Evolutionary conservation across 2,797 vertebrate species (phyloP).

Genomic region (Atherinosoma microstoma): DNA sequence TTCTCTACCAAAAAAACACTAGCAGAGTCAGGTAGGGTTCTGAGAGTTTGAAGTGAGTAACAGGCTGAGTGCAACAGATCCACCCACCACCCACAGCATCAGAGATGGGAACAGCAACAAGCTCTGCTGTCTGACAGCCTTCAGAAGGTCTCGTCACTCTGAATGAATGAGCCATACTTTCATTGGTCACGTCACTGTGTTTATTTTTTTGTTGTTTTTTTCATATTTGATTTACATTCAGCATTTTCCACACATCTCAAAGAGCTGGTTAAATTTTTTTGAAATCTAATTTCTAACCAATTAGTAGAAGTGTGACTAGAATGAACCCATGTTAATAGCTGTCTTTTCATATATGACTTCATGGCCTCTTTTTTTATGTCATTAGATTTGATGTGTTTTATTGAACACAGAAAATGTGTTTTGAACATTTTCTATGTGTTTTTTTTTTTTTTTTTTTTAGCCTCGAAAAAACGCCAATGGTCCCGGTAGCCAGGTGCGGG

Average conservation of each 20-base stretch:
- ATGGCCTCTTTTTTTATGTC: constrained; percentile 8
- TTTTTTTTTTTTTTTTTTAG: constrained; percentile 72
- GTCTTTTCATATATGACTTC: not conserved
- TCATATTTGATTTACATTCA: constrained; percentile 2
- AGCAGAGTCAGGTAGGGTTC: constrained; percentile 11
- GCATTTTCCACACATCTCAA: not conserved
- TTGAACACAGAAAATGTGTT: not conserved
- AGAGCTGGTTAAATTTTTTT: constrained; percentile 11
- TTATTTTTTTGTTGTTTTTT: not conserved
- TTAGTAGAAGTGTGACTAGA: constrained; percentile 21
- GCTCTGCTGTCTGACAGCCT: constrained; percentile 35
- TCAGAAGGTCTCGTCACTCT: constrained; percentile 41
- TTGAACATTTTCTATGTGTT: not conserved
- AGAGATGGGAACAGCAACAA: constrained; percentile 45
- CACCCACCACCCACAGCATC: constrained; percentile 20
- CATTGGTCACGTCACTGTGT: not conserved
- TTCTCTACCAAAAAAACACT: constrained; percentile 1
- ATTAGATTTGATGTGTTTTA: not conserved
- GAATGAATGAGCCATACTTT: constrained; percentile 42
- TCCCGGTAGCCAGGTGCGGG: constrained; percentile 88
- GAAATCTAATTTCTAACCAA: constrained; percentile 6
- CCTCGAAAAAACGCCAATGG: constrained; percentile 97
- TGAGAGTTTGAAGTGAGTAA: constrained; percentile 40
- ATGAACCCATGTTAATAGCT: not conserved
- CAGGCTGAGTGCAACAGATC: constrained; percentile 21